phyloP scores from a whole-genome alignment of 2,797 vertebrate genomes.

The Gila robusta region DNA sequence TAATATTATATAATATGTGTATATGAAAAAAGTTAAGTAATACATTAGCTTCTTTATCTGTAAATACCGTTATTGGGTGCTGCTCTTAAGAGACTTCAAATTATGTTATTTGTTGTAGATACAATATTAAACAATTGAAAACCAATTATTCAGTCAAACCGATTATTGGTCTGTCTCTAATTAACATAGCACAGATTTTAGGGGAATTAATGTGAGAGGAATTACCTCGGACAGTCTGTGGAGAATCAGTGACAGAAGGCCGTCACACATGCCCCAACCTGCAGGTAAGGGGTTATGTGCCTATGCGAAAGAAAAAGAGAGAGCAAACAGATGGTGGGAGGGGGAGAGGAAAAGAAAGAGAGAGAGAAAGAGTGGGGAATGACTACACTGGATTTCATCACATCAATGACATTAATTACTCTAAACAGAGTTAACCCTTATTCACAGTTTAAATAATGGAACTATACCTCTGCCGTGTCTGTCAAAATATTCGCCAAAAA shows the following conservation, averaged over 20 bases:
- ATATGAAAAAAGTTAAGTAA: background rate
- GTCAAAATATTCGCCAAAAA: constrained; percentile 72
- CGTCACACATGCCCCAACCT: constrained; percentile 86
- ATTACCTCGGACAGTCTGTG: constrained; percentile 82
- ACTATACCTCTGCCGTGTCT: constrained; percentile 79
- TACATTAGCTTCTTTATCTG: background rate
- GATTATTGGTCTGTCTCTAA: constrained; percentile 4
- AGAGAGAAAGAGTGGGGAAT: background rate
- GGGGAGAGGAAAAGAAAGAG: constrained; percentile 16
- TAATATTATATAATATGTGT: background rate
- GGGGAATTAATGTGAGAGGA: constrained; percentile 20
- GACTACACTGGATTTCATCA: constrained; percentile 55
- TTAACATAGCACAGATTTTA: background rate
- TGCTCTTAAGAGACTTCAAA: background rate
- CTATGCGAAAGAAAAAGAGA: constrained; percentile 70
- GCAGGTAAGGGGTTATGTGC: constrained; percentile 74
- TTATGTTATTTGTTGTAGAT: background rate
- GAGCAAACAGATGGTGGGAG: constrained; percentile 21
- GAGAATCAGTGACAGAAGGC: constrained; percentile 83
- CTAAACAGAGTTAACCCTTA: constrained; percentile 44
- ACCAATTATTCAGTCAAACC: constrained; percentile 3
- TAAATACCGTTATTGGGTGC: background rate
- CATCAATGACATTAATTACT: constrained; percentile 55
- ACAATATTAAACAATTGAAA: constrained; percentile 10
- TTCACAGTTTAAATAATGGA: constrained; percentile 42